Evolutionary conservation across 2,113 vertebrate species (phyloP), one percentile per base, ranked within the genome.

Genomic region (Lipotes vexillifer): DNA sequence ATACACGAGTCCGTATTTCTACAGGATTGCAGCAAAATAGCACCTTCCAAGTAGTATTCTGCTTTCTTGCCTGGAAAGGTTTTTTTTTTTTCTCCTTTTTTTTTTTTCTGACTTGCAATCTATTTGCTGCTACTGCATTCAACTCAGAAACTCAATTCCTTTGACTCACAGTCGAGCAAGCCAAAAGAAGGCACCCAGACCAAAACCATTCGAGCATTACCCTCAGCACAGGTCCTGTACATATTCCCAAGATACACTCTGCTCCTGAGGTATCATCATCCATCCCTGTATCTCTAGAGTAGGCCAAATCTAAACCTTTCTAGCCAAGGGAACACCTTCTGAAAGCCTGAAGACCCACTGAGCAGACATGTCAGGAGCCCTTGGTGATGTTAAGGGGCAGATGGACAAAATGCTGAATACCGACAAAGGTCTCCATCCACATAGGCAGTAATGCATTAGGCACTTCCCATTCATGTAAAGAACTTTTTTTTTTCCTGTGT

Each of bases 201-300:
- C 20, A 83, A 92, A 93, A 44, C 8, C 38, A 41, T 0, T 0
- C 0, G 63, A 36, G 1, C 13, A 1, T 2, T 61, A 52, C 52
- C 9, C 44, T 41, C 9, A 33, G 25, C 68, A 38, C 1, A 0
- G 1, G 23, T 7, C 25, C 1, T 1, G 6, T 3, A 9, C 23
- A 18, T 5, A 11, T 6, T 61, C 15, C 55, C 69, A 44, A 52
- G 74, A 29, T 55, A 23, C 4, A 18, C 46, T 52, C 15, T 36
- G 41, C 38, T 10, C 36, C 25, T 27, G 3, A 33, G 3, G 31
- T 18, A 15, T 6, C 20, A 18, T 25, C 9, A 29, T 6, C 25
- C 41, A n/a, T 4, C 44, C 20, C 5, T n/a, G 41, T 10, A 12
- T n/a, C 65, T 84, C 36, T 23, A 5, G 2, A 13, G 12, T 4